Evolutionary conservation across 2,888 invertebrate genomes (phyloP), one percentile per base, ranked within the genome.

Genomic region (Melanchra persicariae): DNA sequence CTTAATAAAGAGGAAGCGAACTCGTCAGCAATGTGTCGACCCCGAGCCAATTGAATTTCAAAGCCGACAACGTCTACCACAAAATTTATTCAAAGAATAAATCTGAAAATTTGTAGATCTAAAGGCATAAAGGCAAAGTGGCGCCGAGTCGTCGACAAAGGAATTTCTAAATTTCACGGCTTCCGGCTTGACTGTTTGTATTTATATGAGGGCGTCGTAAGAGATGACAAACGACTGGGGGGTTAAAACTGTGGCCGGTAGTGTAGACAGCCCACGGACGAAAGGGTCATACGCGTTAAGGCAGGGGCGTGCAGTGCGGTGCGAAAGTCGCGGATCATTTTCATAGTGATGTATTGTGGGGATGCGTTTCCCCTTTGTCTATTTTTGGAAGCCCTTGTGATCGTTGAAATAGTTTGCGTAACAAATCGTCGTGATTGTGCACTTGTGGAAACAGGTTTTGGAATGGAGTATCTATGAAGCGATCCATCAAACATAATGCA

Each of bases 51-150:
- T 95, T 96, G 96, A 95, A 95, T 95, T 95, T 95, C 96, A 95
- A 95, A 95, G 95, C 94, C 93, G 92, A 92, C 93, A 94, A 93
- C 94, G 91, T 93, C 92, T 92, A 95, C 95, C 95, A 92, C 95
- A 91, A 95, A 96, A 94, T 95, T 94, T 96, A 96, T 96, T 95
- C 96, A 95, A 95, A 95, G 95, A 96, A 96, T 95, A 96, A 95
- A 96, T 96, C 95, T 96, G 94, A 95, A 95, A 96, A 95, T 95
- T 96, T 95, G 95, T 94, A 94, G 94, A 95, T 95, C 94, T 93
- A 91, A 96, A 93, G 94, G 94, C 94, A 93, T 93, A 92, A 92
- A 93, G 90, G 91, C 91, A 91, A 94, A 93, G 93, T 93, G 95
- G 93, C 94, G 93, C 91, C 93, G 93, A 94, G 91, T 92, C 92